Percentiles rank a stretch among this genome's conserved stretches.
Evolutionary conservation across 2,113 vertebrate genomes (phyloP).

Genomic region (Neotoma lepida): DNA sequence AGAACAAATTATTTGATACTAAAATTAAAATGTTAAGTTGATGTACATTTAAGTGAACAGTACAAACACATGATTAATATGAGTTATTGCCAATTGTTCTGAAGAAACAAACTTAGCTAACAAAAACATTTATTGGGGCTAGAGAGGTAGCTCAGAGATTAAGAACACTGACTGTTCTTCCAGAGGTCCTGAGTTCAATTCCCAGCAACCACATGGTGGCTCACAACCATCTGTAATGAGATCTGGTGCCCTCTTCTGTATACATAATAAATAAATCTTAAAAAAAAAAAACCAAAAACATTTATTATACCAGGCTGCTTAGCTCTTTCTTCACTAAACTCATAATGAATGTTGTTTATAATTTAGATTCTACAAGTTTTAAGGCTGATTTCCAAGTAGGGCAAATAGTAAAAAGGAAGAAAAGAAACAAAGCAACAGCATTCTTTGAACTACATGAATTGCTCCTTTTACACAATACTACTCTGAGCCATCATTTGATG

Average conservation of each 20-base stretch:
- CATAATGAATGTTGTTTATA: neutral
- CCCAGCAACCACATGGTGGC: too few relatives aligned
- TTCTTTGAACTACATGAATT: neutral
- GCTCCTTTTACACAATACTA: conserved; percentile 51
- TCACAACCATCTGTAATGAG: too few relatives aligned
- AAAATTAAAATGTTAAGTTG: conserved; percentile 57
- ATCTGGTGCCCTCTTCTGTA: too few relatives aligned
- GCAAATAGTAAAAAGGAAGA: conserved; percentile 13
- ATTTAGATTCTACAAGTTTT: conserved; percentile 20
- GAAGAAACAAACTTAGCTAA: conserved; percentile 41
- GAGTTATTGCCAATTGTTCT: conserved; percentile 48
- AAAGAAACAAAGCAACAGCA: neutral
- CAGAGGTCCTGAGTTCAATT: too few relatives aligned
- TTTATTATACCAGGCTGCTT: neutral
- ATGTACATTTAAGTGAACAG: conserved; percentile 30
- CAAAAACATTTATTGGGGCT: conserved; percentile 34
- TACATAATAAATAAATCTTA: too few relatives aligned
- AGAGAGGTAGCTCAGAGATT: too few relatives aligned
- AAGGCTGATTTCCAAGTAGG: conserved; percentile 35
- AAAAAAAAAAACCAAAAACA: conserved; percentile 36
- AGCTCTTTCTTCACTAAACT: conserved; percentile 43
- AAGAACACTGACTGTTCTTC: too few relatives aligned
- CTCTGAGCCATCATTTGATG: conserved; percentile 11
- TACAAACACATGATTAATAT: conserved; percentile 49
- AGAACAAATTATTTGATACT: neutral